phyloP scores from a whole-genome alignment of 2,113 vertebrate species.

The Muscicapa adusta region DNA sequence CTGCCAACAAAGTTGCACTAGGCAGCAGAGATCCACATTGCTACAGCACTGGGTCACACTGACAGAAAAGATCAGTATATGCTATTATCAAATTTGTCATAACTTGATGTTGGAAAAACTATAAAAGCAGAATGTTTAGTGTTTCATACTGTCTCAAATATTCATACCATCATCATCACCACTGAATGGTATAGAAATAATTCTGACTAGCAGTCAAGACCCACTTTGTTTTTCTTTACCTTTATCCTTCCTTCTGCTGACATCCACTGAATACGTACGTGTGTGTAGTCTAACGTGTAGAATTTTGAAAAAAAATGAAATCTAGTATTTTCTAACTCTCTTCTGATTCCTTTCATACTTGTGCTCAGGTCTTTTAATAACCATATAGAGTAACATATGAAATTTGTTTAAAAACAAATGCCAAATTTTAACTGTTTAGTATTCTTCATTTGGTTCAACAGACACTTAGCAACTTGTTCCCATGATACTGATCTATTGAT shows the following conservation, averaged over 20 bases:
- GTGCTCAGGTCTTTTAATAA: background rate
- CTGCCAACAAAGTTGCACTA: background rate
- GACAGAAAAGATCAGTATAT: background rate
- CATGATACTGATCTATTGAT: background rate
- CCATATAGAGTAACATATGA: background rate
- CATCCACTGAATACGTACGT: background rate
- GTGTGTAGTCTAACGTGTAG: background rate
- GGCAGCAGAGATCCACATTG: background rate
- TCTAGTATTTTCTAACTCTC: background rate
- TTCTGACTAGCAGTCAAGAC: background rate
- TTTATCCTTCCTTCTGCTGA: background rate
- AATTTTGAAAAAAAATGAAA: background rate
- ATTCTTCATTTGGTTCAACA: background rate
- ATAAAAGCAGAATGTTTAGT: background rate
- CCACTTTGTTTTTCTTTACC: background rate
- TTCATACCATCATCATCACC: background rate
- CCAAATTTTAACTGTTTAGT: background rate
- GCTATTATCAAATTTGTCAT: background rate
- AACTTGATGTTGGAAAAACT: background rate
- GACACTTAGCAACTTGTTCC: background rate
- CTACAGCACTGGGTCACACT: background rate
- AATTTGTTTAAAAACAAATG: background rate
- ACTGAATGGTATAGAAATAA: background rate
- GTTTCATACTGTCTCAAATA: background rate
- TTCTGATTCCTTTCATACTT: background rate